A percentile compares a stretch with the other conserved stretches of the same genome.
Evolutionary conservation across 2,888 invertebrate species (phyloP).

Genomic region (Eubasilissa splendida): DNA sequence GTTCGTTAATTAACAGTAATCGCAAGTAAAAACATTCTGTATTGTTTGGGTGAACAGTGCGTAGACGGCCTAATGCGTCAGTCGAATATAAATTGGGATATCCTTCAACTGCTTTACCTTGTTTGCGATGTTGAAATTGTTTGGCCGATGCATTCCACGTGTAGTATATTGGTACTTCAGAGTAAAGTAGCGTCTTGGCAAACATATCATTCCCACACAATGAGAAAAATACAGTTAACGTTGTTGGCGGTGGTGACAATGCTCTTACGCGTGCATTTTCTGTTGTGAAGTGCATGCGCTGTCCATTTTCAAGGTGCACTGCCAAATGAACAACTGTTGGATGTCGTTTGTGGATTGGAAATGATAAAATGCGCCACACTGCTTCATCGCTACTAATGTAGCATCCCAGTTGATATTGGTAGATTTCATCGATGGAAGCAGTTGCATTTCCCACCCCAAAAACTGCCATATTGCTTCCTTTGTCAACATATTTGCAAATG

Average conservation of each 20-base stretch:
- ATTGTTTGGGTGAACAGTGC: slow-evolving; percentile 59
- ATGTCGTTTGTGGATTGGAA: slow-evolving; percentile 12
- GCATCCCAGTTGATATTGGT: neutral
- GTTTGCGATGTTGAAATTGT: neutral
- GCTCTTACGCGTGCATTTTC: neutral
- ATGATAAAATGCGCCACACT: no score
- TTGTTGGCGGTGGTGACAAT: no score
- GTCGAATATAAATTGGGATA: no score
- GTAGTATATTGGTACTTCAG: slow-evolving; percentile 7
- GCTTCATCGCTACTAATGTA: slow-evolving; percentile 35
- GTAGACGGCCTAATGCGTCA: slow-evolving; percentile 58
- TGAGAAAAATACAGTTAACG: no score
- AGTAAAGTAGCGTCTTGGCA: slow-evolving; percentile 19
- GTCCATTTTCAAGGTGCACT: slow-evolving; percentile 25
- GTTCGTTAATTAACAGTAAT: slow-evolving; percentile 60
- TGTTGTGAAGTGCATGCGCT: slow-evolving; percentile 12
- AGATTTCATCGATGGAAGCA: no score
- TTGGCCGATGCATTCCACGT: slow-evolving; percentile 6
- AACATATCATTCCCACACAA: neutral
- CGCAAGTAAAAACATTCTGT: slow-evolving; percentile 61
- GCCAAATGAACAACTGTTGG: slow-evolving; percentile 29
- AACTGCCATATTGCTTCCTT: no score
- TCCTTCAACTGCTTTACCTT: neutral
- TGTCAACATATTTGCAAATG: no score
- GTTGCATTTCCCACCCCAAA: no score